These are phyloP conservation scores for Corella eumyota DNA, from an alignment of 23 tunicate species.

Conservation along the genomic window DNA sequence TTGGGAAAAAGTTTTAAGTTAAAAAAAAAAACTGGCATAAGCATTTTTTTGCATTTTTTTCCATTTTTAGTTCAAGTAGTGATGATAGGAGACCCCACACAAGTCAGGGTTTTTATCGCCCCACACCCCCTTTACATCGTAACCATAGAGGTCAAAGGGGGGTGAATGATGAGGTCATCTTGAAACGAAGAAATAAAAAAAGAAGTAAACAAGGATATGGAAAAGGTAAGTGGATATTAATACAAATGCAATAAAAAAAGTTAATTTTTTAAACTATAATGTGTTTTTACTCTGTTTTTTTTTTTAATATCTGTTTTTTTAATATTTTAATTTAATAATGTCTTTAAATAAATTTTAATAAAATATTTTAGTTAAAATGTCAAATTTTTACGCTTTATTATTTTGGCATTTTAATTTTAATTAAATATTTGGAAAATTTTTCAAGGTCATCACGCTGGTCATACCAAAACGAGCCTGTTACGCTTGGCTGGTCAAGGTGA, in stretches of 20 bases:
- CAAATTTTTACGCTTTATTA: no score
- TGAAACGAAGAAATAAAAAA: conserved; percentile 1
- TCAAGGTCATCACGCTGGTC: conserved; percentile 35
- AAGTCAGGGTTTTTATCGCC: conserved; percentile 16
- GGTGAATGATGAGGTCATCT: conserved; percentile 33
- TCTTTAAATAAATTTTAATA: no score
- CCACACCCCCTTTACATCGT: conserved; percentile 33
- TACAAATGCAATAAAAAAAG: no score
- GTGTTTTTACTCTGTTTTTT: no score
- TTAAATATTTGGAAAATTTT: no score
- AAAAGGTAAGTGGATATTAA: no score
- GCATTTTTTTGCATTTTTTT: neutral
- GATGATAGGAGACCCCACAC: conserved; percentile 23
- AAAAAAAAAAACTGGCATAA: neutral
- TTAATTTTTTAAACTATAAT: no score
- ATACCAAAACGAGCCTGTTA: conserved; percentile 46
- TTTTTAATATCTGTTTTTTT: no score
- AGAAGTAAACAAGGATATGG: conserved; percentile 7
- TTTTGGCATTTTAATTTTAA: no score
- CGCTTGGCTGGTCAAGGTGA: conserved; percentile 18
- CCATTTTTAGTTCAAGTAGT: neutral
- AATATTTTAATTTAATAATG: no score
- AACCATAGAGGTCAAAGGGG: conserved; percentile 58
- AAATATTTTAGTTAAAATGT: no score
- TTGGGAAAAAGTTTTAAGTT: neutral